Conservation (phyloP, 2,113 vertebrate species). For the Seriola aureovittata region DNA sequence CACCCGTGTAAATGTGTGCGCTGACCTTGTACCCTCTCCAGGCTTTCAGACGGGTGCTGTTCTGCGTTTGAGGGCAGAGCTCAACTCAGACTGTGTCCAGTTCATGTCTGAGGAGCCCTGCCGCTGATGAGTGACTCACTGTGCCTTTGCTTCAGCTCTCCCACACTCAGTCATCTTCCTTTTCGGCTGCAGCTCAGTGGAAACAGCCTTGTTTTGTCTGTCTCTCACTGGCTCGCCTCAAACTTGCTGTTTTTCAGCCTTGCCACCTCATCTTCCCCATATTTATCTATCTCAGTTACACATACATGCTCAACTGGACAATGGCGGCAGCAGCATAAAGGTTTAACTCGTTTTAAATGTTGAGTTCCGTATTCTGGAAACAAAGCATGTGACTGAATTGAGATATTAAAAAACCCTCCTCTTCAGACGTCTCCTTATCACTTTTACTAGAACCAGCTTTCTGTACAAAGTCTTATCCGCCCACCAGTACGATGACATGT, state of each 20-base stretch:
- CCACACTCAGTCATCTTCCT: slow-evolving; percentile 73
- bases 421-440: slow-evolving; percentile 10
- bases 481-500: slow-evolving; percentile 30
- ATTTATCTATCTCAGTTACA: slow-evolving; percentile 19
- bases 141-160: slow-evolving; percentile 69
- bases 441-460: slow-evolving; percentile 31
- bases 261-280: slow-evolving; percentile 37
- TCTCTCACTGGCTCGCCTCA: slow-evolving; percentile 49
- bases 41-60: slow-evolving; percentile 28
- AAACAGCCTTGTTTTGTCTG: slow-evolving; percentile 70
- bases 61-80: slow-evolving; percentile 47
- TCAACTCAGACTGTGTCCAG: slow-evolving; percentile 64
- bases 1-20: slow-evolving; percentile 48
- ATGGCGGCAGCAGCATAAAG: slow-evolving; percentile 1
- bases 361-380: slow-evolving; percentile 9
- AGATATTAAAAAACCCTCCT: not conserved
- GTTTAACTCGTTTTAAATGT: slow-evolving; percentile 15
- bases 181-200: slow-evolving; percentile 68
- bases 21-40: slow-evolving; percentile 61
- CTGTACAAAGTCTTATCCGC: slow-evolving; percentile 26
- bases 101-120: slow-evolving; percentile 68
- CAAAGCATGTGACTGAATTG: slow-evolving; percentile 8
- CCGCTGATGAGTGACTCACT: slow-evolving; percentile 76
- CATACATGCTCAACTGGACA: slow-evolving; percentile 9
- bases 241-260: slow-evolving; percentile 63